These are phyloP conservation scores for Ctenomys sociabilis DNA, from an alignment of 2,113 vertebrate species.

Conservation along the genomic window DNA sequence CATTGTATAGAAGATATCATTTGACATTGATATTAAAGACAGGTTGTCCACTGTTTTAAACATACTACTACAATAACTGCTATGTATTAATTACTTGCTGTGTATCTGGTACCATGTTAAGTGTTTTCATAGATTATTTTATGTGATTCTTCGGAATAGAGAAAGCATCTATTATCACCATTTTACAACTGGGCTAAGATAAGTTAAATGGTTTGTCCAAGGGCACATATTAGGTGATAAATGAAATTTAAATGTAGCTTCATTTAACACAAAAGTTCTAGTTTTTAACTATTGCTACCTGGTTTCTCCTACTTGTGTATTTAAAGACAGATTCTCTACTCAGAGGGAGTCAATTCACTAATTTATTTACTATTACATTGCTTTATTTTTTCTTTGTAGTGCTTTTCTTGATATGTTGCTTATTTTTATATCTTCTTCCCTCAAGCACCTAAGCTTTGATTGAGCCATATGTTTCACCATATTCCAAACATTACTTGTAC, in stretches of 20 bases:
- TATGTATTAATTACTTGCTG: background rate
- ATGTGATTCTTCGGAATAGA: background rate
- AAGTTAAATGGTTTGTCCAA: constrained; percentile 24
- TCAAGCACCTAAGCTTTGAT: constrained; percentile 1
- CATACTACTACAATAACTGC: background rate
- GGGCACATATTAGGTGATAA: background rate
- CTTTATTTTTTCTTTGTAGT: background rate
- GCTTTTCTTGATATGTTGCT: constrained; percentile 16
- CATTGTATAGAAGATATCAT: background rate
- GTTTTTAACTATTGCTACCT: constrained; percentile 34
- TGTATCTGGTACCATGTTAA: background rate
- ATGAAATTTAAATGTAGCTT: background rate
- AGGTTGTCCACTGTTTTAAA: background rate
- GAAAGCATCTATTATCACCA: background rate
- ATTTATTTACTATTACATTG: background rate
- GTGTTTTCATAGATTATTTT: constrained; percentile 43
- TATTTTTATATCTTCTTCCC: background rate
- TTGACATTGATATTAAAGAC: constrained; percentile 23
- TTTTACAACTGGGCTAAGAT: background rate
- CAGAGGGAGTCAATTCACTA: background rate
- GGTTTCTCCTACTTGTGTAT: background rate
- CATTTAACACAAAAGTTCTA: background rate
- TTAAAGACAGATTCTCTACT: constrained; percentile 26
- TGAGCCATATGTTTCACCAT: background rate
- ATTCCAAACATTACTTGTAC: background rate